Conservation (phyloP, 2,888 invertebrate species). For the Idaea aversata region DNA sequence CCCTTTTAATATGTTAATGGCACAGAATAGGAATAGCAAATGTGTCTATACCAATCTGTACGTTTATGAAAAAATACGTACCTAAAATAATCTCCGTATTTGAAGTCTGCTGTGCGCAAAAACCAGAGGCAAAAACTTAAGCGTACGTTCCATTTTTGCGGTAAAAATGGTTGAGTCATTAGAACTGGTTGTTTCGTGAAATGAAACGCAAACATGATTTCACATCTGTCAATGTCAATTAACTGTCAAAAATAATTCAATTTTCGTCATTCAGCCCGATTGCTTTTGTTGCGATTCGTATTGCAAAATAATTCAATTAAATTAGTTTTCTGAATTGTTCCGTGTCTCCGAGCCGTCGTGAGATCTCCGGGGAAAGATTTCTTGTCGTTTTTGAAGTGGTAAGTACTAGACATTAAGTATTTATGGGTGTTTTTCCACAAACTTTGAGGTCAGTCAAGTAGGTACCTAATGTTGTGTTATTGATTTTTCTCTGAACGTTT, state of each 20-base stretch:
- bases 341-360: slow-evolving; percentile 23
- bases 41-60: too few relatives aligned
- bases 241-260: slow-evolving; percentile 17
- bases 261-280: slow-evolving; percentile 36
- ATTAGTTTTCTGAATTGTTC: slow-evolving; percentile 38
- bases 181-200: neutral
- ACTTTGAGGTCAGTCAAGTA: neutral
- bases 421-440: slow-evolving; percentile 22
- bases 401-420: slow-evolving; percentile 32
- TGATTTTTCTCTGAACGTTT: slow-evolving; percentile 43
- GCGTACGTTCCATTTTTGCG: too few relatives aligned
- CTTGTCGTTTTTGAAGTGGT: slow-evolving; percentile 41
- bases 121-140: too few relatives aligned
- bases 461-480: slow-evolving; percentile 33
- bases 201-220: slow-evolving; percentile 14
- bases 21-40: too few relatives aligned
- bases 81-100: too few relatives aligned
- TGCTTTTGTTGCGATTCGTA: slow-evolving; percentile 42
- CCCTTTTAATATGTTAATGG: too few relatives aligned
- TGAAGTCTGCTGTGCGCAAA: too few relatives aligned
- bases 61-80: too few relatives aligned
- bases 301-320: slow-evolving; percentile 52
- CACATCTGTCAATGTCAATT: slow-evolving; percentile 20
- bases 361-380: slow-evolving; percentile 27
- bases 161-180: too few relatives aligned